These are phyloP conservation scores for Chauna torquata DNA, from an alignment of 2,113 vertebrate genomes.

Conservation along the genomic window DNA sequence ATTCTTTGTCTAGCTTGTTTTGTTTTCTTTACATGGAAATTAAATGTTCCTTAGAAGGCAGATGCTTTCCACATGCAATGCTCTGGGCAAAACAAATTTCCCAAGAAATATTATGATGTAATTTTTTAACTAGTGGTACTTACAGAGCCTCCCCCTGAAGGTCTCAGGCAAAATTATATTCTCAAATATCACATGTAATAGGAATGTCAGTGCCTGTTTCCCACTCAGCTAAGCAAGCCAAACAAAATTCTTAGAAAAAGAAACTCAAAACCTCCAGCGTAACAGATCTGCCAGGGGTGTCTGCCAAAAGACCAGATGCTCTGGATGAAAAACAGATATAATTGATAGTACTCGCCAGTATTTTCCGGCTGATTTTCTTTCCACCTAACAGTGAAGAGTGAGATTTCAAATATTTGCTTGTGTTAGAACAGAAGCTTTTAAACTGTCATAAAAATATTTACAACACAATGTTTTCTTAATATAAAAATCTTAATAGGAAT, in stretches of 20 bases:
- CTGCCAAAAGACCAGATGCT: conserved; percentile 57
- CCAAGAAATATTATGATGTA: neutral
- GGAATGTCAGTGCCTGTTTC: neutral
- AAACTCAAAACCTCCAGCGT: neutral
- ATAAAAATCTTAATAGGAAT: neutral
- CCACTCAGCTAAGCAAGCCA: neutral
- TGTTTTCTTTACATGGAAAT: neutral
- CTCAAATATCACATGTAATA: neutral
- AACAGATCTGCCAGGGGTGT: neutral
- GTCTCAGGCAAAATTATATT: neutral
- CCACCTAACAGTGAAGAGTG: neutral
- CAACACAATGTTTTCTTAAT: neutral
- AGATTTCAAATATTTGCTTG: conserved; percentile 13
- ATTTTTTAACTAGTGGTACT: neutral
- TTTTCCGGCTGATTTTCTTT: conserved; percentile 30
- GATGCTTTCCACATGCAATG: neutral
- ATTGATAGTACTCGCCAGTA: conserved; percentile 4
- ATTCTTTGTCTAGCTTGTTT: neutral
- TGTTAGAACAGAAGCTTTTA: neutral
- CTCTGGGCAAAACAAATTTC: neutral
- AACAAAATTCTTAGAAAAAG: conserved; percentile 13
- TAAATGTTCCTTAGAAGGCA: neutral
- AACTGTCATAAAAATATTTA: neutral
- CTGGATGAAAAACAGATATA: conserved; percentile 12
- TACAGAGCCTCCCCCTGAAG: neutral